A percentile compares a stretch with the other conserved stretches of the same genome.
Evolutionary conservation across 2,888 invertebrate genomes (phyloP).

Genomic region (Apamea crenata): DNA sequence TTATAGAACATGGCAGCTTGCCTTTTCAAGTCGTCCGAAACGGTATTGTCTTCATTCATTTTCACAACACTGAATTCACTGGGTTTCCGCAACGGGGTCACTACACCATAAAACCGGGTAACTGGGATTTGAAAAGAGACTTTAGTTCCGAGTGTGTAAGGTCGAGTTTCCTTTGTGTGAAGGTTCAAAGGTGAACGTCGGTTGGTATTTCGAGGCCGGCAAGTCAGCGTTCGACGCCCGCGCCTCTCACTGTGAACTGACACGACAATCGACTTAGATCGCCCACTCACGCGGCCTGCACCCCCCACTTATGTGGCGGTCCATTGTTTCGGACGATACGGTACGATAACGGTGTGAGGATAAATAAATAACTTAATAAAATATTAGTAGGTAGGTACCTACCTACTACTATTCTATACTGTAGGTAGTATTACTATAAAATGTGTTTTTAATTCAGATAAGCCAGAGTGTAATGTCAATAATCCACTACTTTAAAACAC

Average conservation of each 20-base stretch:
- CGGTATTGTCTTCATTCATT: slow-evolving; percentile 86
- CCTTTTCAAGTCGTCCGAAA: slow-evolving; percentile 85
- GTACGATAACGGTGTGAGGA: too few relatives aligned
- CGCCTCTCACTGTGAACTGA: slow-evolving; percentile 83
- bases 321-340: slow-evolving; percentile 73
- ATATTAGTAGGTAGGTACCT: too few relatives aligned
- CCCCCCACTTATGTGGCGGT: slow-evolving; percentile 79
- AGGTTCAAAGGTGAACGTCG: slow-evolving; percentile 70
- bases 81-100: slow-evolving; percentile 57
- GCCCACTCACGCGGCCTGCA: slow-evolving; percentile 80
- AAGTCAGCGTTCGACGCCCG: slow-evolving; percentile 84
- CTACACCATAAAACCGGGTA: slow-evolving; percentile 61
- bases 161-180: slow-evolving; percentile 58
- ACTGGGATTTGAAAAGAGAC: slow-evolving; percentile 45
- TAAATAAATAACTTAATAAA: too few relatives aligned
- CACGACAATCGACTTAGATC: slow-evolving; percentile 71
- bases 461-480: not conserved
- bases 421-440: too few relatives aligned
- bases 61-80: slow-evolving; percentile 69
- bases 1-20: slow-evolving; percentile 89
- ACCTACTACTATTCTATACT: not conserved
- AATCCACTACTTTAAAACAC: not conserved
- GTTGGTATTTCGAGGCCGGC: slow-evolving; percentile 76
- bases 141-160: slow-evolving; percentile 56
- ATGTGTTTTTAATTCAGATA: not conserved